These are phyloP conservation scores for Leptinotarsa undecemlineata DNA, from an alignment of 1,140 invertebrate genomes.

Conservation along the genomic window DNA sequence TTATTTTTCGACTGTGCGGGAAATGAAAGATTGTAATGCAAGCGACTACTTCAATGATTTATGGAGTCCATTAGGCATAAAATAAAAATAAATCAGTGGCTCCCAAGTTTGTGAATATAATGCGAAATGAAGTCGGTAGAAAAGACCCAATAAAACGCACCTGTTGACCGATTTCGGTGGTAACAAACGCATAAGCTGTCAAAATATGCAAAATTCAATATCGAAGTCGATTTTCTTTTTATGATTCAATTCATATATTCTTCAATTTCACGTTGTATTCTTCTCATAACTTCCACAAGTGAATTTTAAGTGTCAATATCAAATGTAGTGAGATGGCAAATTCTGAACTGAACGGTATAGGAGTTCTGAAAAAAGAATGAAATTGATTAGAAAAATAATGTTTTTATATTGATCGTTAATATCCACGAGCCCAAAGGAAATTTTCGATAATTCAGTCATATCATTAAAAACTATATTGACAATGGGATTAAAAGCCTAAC, in stretches of 20 bases:
- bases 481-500: too few relatives aligned
- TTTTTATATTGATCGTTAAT: too few relatives aligned
- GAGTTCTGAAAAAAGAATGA: too few relatives aligned
- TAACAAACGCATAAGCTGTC: conserved; percentile 37
- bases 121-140: conserved; percentile 8
- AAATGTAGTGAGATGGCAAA: neutral
- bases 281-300: neutral
- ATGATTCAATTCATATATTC: neutral
- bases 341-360: too few relatives aligned
- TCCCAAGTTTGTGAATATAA: conserved; percentile 9
- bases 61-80: conserved; percentile 6
- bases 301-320: neutral
- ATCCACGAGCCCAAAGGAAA: too few relatives aligned
- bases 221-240: neutral
- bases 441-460: too few relatives aligned
- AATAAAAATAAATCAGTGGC: neutral
- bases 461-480: too few relatives aligned
- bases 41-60: neutral
- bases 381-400: too few relatives aligned
- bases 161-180: conserved; percentile 32
- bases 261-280: neutral
- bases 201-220: conserved; percentile 27
- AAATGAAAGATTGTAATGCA: too few relatives aligned
- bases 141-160: conserved; percentile 33
- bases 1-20: too few relatives aligned